Evolutionary conservation across 2,797 vertebrate genomes (phyloP), one percentile per base, ranked within the genome.

Genomic region (Yasuhikotakia modesta): DNA sequence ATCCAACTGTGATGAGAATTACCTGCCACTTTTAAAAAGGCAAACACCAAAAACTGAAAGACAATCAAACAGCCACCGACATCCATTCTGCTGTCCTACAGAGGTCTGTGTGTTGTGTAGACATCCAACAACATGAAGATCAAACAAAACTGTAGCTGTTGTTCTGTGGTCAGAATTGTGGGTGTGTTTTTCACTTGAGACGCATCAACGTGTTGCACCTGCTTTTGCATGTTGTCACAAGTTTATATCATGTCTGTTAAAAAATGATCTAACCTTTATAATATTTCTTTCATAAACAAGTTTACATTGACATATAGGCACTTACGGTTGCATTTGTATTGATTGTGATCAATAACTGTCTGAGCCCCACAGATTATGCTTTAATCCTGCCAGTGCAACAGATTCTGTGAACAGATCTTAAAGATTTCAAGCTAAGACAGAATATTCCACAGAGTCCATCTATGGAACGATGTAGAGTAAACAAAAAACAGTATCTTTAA

Each of bases 11-110:
- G 65, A 22, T 80, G 22, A 60, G 22, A 10, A 35, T 69, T 69
- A 77, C 65, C 65, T 77, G 65, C 13, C 12, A 46, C 55, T 39
- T 69, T 50, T 13, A 61, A 77, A 68, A 69, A 48, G 43, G 43
- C 57, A 22, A 65, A 65, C 0, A 10, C 19, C 43, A 67, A 3
- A 50, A 48, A 68, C 46, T 68, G 27, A 64, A 19, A 77, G 53
- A 60, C 12, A 71, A n/a, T 45, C 17, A 70, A 64, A 68, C 8
- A 22, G 48, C 2, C 4, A 66, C n/a, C 8, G 35, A 52, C 13
- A 48, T 61, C 43, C 74, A 77, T 77, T 27, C 17, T 50, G 39
- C 43, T 3, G 39, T 48, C 24, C 30, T 27, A 35, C 53, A 8
- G 4, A 57, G 46, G n/a, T 45, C 35, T 32, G 8, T 24, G 73